Evolutionary conservation across 2,113 vertebrate genomes (phyloP).

Genomic region (Xerus inauris): DNA sequence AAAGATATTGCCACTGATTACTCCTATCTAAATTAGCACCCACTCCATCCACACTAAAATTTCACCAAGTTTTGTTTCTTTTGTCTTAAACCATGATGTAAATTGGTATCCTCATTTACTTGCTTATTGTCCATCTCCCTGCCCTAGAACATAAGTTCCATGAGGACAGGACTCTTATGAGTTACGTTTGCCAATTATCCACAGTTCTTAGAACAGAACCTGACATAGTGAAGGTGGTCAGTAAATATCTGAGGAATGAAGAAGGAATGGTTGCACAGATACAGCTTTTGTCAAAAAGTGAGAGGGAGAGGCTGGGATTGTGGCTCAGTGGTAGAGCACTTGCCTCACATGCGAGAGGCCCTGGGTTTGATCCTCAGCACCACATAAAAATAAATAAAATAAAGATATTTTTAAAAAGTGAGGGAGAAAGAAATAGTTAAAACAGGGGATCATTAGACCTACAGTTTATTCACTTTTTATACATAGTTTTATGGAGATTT

Average conservation of each 20-base stretch:
- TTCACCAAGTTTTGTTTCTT: constrained; percentile 13
- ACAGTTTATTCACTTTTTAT: not conserved
- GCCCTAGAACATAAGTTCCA: not conserved
- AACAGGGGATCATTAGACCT: not conserved
- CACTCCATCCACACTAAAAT: not conserved
- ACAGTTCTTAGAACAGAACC: not conserved
- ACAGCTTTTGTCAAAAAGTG: not conserved
- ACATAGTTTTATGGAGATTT: constrained; percentile 11
- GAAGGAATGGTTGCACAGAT: not conserved
- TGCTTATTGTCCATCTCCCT: not conserved
- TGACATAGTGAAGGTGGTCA: not conserved
- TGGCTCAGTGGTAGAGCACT: too few relatives aligned
- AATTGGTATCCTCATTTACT: not conserved
- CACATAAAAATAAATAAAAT: too few relatives aligned
- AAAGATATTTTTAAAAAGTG: not conserved
- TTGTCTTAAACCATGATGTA: not conserved
- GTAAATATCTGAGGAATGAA: not conserved
- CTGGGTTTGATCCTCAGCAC: too few relatives aligned
- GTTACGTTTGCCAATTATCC: not conserved
- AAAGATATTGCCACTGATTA: not conserved
- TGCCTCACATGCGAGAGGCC: too few relatives aligned
- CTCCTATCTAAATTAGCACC: not conserved
- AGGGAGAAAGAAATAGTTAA: not conserved
- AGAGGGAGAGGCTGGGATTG: too few relatives aligned
- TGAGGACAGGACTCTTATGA: not conserved